phyloP scores from a whole-genome alignment of 92 coral and sea anemone species.

The Scolanthus callimorphus region DNA sequence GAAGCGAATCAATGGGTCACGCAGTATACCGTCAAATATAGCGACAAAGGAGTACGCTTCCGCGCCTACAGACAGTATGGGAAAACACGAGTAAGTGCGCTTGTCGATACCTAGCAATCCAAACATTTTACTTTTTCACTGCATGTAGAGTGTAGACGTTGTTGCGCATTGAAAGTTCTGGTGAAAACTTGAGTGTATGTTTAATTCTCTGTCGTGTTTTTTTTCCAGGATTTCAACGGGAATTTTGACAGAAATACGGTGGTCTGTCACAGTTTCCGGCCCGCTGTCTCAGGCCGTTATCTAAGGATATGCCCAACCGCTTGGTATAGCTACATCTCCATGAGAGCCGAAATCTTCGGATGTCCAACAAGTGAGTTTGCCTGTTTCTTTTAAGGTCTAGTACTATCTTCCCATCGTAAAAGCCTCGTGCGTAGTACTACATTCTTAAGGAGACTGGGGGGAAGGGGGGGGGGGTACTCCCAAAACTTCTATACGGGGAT shows the following conservation, averaged over 20 bases:
- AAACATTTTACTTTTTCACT: no score
- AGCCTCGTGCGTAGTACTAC: no score
- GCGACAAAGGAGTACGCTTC: conserved; percentile 50
- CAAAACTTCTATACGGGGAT: no score
- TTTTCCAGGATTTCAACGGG: conserved; percentile 67
- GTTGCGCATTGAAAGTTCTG: no score
- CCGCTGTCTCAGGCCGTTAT: conserved; percentile 64
- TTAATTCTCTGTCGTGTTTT: neutral
- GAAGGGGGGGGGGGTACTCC: no score
- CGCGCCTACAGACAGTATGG: conserved; percentile 64
- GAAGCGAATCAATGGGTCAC: conserved; percentile 79
- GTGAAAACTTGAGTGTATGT: no score
- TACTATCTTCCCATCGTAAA: no score
- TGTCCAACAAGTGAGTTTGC: conserved; percentile 74
- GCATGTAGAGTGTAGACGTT: no score
- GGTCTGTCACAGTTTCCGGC: conserved; percentile 74
- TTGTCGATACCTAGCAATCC: no score
- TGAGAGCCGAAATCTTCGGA: conserved; percentile 79
- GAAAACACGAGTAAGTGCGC: conserved; percentile 61
- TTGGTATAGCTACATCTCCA: conserved; percentile 59
- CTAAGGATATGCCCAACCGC: conserved; percentile 68
- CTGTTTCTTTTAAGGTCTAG: no score
- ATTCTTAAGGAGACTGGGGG: no score
- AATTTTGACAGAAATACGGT: conserved; percentile 76
- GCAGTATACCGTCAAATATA: conserved; percentile 45